A percentile compares a stretch with the other conserved stretches of the same genome.
Evolutionary conservation across 23 tunicate genomes (phyloP).

Genomic region (Diplosoma virens): DNA sequence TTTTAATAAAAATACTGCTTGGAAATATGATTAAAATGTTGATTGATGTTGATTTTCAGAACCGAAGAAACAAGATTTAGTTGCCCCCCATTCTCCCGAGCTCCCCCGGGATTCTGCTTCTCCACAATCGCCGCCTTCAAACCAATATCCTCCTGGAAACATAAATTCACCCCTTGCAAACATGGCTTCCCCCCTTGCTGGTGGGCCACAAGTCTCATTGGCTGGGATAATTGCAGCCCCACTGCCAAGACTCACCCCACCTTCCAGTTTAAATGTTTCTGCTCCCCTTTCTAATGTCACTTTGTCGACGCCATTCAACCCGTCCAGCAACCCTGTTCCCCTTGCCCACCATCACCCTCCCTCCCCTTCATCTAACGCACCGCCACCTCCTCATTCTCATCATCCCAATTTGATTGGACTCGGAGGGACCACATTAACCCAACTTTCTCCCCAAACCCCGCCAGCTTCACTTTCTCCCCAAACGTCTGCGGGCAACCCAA

Average conservation of each 20-base stretch:
- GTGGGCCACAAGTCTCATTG: slow-evolving; percentile 22
- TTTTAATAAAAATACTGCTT: too few relatives aligned
- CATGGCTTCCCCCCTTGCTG: background rate
- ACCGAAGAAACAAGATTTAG: slow-evolving; percentile 76
- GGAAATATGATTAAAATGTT: too few relatives aligned
- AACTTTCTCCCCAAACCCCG: slow-evolving; percentile 6
- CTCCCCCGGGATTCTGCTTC: slow-evolving; percentile 50
- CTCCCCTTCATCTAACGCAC: background rate
- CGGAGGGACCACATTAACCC: slow-evolving; percentile 1
- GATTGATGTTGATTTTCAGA: slow-evolving; percentile 35
- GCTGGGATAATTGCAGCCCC: slow-evolving; percentile 61
- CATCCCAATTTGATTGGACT: slow-evolving; percentile 12
- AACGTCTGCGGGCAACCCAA: slow-evolving; percentile 15
- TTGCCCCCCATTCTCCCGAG: slow-evolving; percentile 72
- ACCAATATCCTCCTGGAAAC: slow-evolving; percentile 3
- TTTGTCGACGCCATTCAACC: slow-evolving; percentile 28
- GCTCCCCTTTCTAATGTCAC: slow-evolving; percentile 37
- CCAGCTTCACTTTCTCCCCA: background rate
- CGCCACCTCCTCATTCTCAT: background rate
- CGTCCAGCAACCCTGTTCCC: slow-evolving; percentile 52
- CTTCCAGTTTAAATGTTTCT: slow-evolving; percentile 48
- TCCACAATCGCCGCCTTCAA: slow-evolving; percentile 2
- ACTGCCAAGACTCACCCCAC: slow-evolving; percentile 55
- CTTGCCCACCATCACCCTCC: slow-evolving; percentile 12
- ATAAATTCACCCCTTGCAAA: background rate